Conservation (phyloP, 2,888 invertebrate species). For the Mythimna ferrago region DNA sequence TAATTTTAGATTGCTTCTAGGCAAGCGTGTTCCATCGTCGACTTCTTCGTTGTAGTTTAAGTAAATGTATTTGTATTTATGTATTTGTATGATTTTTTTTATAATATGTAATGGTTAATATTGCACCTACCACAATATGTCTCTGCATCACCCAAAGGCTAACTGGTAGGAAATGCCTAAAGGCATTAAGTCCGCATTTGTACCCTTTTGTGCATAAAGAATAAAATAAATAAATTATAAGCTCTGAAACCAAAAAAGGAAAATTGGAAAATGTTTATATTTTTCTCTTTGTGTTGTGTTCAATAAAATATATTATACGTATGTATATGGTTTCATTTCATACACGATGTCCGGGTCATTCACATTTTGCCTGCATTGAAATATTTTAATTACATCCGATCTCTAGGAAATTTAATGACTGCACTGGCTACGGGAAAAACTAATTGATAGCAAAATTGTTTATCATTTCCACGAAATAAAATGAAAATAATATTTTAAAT, state of each 20-base stretch:
- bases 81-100: too few species aligned
- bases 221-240: too few species aligned
- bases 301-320: neutral
- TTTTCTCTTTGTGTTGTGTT: neutral
- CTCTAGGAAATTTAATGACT: constrained; percentile 1
- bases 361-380: neutral
- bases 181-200: too few species aligned
- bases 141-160: too few species aligned
- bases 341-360: neutral
- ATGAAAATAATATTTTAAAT: neutral
- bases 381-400: constrained; percentile 2
- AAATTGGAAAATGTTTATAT: neutral
- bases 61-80: too few species aligned
- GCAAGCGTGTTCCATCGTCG: too few species aligned
- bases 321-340: neutral
- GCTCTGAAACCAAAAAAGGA: neutral
- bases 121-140: too few species aligned
- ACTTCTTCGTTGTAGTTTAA: too few species aligned
- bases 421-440: neutral
- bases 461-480: constrained; percentile 15
- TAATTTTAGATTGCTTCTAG: too few species aligned
- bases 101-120: too few species aligned
- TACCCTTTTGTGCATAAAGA: too few species aligned
- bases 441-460: neutral
- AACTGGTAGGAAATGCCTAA: too few species aligned